These are phyloP conservation scores for Cichladusa arquata DNA, from an alignment of 2,113 vertebrate genomes.

Conservation along the genomic window DNA sequence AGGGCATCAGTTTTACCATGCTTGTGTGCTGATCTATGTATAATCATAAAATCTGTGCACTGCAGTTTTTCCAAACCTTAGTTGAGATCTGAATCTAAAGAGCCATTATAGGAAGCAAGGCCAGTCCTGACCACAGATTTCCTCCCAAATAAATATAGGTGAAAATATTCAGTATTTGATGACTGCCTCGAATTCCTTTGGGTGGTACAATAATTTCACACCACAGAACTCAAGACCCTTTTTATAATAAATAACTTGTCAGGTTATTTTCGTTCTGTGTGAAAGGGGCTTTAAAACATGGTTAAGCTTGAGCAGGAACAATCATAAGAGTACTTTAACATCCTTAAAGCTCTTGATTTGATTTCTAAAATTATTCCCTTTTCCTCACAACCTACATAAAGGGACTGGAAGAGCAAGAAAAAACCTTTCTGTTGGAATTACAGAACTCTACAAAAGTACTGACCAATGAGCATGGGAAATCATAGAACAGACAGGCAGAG, in stretches of 20 bases:
- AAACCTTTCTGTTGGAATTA: not conserved
- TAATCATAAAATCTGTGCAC: not conserved
- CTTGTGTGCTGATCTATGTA: not conserved
- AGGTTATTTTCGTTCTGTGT: not conserved
- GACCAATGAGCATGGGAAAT: not conserved
- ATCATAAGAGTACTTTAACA: not conserved
- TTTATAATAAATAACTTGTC: not conserved
- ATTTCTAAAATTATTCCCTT: not conserved
- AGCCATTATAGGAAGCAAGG: slow-evolving; percentile 6
- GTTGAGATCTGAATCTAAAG: slow-evolving; percentile 2
- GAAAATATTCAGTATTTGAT: slow-evolving; percentile 14
- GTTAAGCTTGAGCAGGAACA: not conserved
- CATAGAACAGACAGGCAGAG: not conserved
- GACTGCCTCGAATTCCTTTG: not conserved
- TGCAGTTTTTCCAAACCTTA: not conserved
- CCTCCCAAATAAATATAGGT: slow-evolving; percentile 28
- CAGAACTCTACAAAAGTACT: not conserved
- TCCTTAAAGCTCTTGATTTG: not conserved
- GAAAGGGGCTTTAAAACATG: not conserved
- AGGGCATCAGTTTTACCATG: not conserved
- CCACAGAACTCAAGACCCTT: not conserved
- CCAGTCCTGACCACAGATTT: slow-evolving; percentile 31
- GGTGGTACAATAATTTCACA: slow-evolving; percentile 19
- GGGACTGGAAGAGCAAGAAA: not conserved
- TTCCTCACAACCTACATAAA: not conserved